Percentiles rank a stretch among this genome's conserved stretches.
phyloP scores from a whole-genome alignment of 2,113 vertebrate genomes.

The Alethe diademata region DNA sequence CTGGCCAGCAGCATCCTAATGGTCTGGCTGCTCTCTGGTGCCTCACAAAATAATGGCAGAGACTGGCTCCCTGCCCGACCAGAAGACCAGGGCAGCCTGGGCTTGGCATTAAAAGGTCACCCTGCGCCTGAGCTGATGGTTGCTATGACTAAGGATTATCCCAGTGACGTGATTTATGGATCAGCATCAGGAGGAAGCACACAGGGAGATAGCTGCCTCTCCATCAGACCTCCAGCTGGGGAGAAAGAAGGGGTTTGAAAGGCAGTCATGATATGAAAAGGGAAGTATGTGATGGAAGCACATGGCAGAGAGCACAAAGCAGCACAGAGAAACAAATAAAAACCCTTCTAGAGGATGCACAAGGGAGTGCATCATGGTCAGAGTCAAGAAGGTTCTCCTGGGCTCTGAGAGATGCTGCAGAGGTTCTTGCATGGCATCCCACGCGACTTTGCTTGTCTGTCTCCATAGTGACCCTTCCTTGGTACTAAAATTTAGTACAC shows the following conservation, averaged over 20 bases:
- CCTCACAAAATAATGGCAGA: neutral
- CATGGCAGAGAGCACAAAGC: neutral
- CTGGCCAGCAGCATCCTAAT: neutral
- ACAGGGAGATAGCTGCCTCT: neutral
- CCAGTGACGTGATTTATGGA: neutral
- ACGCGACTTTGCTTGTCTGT: fast-evolving
- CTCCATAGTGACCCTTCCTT: neutral
- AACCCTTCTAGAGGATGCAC: neutral
- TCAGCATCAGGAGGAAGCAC: neutral
- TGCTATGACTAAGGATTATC: conserved; percentile 40
- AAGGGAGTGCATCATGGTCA: fast-evolving
- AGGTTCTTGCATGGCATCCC: neutral
- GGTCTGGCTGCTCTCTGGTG: neutral
- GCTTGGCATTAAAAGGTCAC: conserved; percentile 40
- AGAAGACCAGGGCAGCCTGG: neutral
- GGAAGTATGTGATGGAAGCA: neutral
- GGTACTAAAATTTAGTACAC: neutral
- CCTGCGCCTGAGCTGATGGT: neutral
- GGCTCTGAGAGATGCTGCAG: neutral
- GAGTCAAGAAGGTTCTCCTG: neutral
- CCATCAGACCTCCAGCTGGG: neutral
- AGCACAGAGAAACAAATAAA: neutral
- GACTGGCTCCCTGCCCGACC: neutral
- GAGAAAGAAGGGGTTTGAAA: neutral
- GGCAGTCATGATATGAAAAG: neutral